Evolutionary conservation across 2,888 invertebrate genomes (phyloP), one percentile per base, ranked within the genome.

Genomic region (Erebia ligea): DNA sequence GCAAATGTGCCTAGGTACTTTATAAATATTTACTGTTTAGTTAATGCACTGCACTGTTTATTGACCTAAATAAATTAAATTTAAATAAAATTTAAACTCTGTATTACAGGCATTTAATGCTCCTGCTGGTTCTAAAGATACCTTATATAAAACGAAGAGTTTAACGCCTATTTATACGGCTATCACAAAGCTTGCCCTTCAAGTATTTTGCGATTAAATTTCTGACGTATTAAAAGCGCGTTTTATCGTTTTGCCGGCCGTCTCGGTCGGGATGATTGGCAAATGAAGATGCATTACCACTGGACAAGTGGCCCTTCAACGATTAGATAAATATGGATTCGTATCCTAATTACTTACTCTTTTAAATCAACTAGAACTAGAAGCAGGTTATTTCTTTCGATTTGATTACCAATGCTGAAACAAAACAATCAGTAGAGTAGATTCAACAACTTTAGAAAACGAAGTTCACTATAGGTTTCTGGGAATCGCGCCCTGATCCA

Each of bases 171-270:
- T 67, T 67, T 58, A 67, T 58, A 45, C 45, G 19, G 10, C 48
- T 67, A 67, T 67, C 67, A 48, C 57, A 58, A 67, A 67, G 66
- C 45, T 21, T 52, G 62, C 66, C 50, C 65, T 68, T 61, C 62
- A 64, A 68, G 68, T 66, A 65, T 70, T 67, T 70, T 59, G 25
- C 72, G 72, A 74, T 74, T 72, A 69, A 74, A 54, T 67, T 67
- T 65, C 69, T 64, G 74, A 72, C 68, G 66, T 72, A 68, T 72
- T 74, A 72, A 74, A 70, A 74, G 72, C 56, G 54, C 63, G 17
- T 34, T 69, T 74, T 74, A 74, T 74, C 72, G 34, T 68, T 72
- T 50, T 54, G 57, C 58, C 67, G 52, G 63, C 40, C 52, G 19
- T n/a, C 61, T 57, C 25, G 10, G 15, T 57, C 56, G 13, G 50